Percentiles rank a stretch among this genome's conserved stretches.
These are phyloP conservation scores for Melanaphis sacchari DNA, from an alignment of 1,140 invertebrate species.

Conservation along the genomic window DNA sequence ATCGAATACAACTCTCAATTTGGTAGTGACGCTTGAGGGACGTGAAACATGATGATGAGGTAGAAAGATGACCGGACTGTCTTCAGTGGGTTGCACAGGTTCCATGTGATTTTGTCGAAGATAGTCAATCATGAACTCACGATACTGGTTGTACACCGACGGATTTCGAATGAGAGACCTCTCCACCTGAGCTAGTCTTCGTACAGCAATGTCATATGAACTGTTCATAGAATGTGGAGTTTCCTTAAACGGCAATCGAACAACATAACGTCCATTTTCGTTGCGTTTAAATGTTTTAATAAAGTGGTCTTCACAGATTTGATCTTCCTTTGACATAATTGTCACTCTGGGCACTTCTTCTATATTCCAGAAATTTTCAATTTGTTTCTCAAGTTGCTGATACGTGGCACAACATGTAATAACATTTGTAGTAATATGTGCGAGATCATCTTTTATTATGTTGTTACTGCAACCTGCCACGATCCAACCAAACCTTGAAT, in stretches of 20 bases:
- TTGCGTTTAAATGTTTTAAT: not conserved
- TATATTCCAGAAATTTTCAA: not conserved
- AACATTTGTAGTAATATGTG: not conserved
- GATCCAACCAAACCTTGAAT: not conserved
- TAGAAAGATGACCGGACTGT: not conserved
- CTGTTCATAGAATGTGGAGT: not conserved
- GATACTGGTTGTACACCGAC: not conserved
- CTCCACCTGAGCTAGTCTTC: not conserved
- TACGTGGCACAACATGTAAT: not conserved
- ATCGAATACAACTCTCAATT: not conserved
- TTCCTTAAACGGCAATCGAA: not conserved
- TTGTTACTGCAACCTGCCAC: not conserved
- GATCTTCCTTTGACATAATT: not conserved
- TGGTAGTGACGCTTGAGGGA: not conserved
- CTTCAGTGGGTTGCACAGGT: not conserved
- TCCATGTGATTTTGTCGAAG: not conserved
- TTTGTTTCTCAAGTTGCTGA: not conserved
- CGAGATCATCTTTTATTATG: not conserved
- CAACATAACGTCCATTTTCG: not conserved
- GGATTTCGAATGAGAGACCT: not conserved
- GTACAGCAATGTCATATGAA: not conserved
- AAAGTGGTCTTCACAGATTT: not conserved
- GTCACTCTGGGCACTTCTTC: not conserved
- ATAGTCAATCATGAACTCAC: not conserved
- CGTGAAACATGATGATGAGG: not conserved